Conservation (phyloP, 2,113 vertebrate species). For the Porphyrio hochstetteri region DNA sequence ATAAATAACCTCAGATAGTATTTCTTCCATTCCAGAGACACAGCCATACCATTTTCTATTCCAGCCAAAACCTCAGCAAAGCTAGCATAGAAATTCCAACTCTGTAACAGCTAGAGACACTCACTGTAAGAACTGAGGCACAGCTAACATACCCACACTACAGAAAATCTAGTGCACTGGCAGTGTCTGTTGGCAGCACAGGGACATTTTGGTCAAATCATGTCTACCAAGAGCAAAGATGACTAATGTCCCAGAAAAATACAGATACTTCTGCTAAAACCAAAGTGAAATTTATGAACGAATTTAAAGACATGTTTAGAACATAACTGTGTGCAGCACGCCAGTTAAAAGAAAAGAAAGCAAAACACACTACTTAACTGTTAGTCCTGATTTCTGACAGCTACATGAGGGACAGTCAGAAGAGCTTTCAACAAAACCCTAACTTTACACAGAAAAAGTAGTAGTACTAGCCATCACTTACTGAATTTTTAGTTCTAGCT, state of each 20-base stretch:
- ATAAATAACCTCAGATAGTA: background rate
- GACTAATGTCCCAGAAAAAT: background rate
- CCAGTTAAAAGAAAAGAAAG: background rate
- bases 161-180: background rate
- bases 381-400: background rate
- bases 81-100: background rate
- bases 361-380: background rate
- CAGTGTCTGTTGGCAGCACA: too few relatives aligned
- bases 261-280: background rate
- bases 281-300: background rate
- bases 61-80: background rate
- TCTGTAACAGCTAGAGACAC: background rate
- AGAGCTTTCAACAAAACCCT: background rate
- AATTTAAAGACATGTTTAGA: background rate
- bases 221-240: background rate
- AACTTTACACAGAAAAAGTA: background rate
- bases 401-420: background rate
- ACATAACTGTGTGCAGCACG: accelerated
- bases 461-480: background rate
- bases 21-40: background rate
- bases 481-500: background rate
- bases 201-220: background rate
- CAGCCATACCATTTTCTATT: background rate
- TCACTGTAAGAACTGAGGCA: background rate
- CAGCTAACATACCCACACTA: background rate